Evolutionary conservation across 1,140 invertebrate species (phyloP).

Genomic region (Diabrotica virgifera): DNA sequence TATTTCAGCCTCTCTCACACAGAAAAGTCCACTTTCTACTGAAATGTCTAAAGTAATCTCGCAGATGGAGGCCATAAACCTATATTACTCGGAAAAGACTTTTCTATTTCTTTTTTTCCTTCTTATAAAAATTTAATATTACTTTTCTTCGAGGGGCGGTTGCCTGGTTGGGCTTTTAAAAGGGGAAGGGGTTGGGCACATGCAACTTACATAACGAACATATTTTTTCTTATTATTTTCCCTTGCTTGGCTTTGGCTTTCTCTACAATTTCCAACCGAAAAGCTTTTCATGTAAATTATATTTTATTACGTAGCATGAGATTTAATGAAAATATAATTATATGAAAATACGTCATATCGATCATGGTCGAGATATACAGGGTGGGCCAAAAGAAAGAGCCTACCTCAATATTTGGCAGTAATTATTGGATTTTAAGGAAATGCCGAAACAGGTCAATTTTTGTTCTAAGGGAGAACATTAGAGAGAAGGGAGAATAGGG

Average conservation of each 20-base stretch:
- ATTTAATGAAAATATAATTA: neutral
- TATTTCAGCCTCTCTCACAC: slow-evolving; percentile 31
- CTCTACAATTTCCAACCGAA: slow-evolving; percentile 1
- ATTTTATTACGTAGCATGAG: slow-evolving; percentile 4
- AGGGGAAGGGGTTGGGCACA: slow-evolving; percentile 13
- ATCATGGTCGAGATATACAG: neutral
- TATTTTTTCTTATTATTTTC: slow-evolving; percentile 27
- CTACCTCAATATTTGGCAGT: too few relatives aligned
- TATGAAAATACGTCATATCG: neutral
- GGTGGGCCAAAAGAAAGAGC: too few relatives aligned
- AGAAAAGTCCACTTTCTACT: slow-evolving; percentile 46
- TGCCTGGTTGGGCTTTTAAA: neutral
- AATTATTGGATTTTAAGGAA: too few relatives aligned
- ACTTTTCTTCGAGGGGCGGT: slow-evolving; percentile 30
- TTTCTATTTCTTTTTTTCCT: slow-evolving; percentile 48
- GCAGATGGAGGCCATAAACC: slow-evolving; percentile 51
- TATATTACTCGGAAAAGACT: slow-evolving; percentile 49
- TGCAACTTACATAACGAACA: slow-evolving; percentile 22
- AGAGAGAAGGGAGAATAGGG: too few relatives aligned
- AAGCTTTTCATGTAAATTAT: slow-evolving; percentile 9
- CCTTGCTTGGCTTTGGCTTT: neutral
- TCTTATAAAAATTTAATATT: slow-evolving; percentile 51
- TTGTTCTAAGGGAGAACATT: too few relatives aligned
- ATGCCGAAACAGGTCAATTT: too few relatives aligned
- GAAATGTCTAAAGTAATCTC: slow-evolving; percentile 49